Percentiles rank a stretch among this genome's conserved stretches.
These are phyloP conservation scores for Centropristis striata DNA, from an alignment of 2,113 vertebrate species.

Conservation along the genomic window DNA sequence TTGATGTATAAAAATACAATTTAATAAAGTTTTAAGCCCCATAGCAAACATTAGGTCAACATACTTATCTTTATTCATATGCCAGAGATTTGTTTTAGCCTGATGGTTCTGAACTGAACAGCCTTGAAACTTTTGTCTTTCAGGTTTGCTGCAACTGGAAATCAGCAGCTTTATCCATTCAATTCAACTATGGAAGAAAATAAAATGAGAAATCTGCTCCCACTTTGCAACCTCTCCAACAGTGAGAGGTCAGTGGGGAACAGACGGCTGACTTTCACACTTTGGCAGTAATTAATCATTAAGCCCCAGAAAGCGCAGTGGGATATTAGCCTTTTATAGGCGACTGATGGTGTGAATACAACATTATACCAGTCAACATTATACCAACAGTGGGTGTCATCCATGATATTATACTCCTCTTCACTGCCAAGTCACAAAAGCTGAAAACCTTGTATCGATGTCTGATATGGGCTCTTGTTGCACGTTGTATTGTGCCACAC, in stretches of 20 bases:
- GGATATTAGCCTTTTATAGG: constrained; percentile 26
- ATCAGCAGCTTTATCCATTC: background rate
- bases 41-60: background rate
- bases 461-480: background rate
- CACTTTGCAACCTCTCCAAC: constrained; percentile 23
- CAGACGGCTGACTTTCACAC: constrained; percentile 52
- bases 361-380: constrained; percentile 30
- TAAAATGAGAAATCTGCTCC: background rate
- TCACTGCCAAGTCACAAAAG: background rate
- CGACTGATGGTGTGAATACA: constrained; percentile 16
- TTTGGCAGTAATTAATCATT: constrained; percentile 62
- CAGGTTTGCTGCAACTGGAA: background rate
- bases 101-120: background rate
- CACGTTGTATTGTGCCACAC: background rate
- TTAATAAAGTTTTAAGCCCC: background rate
- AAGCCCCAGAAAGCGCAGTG: constrained; percentile 55
- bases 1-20: background rate
- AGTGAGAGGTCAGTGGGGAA: constrained; percentile 37
- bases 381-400: constrained; percentile 17
- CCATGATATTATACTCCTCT: background rate
- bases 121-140: background rate
- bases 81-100: background rate
- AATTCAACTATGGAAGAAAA: background rate
- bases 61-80: background rate
- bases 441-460: background rate